phyloP scores from a whole-genome alignment of 2,888 invertebrate species.

The Drosophila lutescens region DNA sequence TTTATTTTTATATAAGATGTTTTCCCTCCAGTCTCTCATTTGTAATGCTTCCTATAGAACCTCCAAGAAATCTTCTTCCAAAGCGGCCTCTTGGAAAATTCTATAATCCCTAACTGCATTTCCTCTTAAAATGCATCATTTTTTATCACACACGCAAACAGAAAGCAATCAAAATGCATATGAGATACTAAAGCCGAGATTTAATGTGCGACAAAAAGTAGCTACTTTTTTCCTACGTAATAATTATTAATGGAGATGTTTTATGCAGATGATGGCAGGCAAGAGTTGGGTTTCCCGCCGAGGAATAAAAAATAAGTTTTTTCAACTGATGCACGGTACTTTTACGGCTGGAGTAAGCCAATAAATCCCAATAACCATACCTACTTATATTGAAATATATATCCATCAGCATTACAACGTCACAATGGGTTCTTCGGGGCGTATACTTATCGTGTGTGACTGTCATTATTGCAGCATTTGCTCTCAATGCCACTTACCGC shows the following conservation, averaged over 20 bases:
- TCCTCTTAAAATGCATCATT: not conserved
- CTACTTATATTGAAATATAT: conserved; percentile 12
- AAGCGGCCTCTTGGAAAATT: not conserved
- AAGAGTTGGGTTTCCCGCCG: conserved; percentile 9
- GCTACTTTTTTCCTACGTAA: conserved; percentile 28
- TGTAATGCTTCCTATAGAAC: not conserved
- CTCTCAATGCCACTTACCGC: conserved; percentile 16
- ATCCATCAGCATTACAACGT: conserved; percentile 20
- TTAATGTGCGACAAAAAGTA: not conserved
- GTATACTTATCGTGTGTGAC: conserved; percentile 32
- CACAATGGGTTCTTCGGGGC: conserved; percentile 18
- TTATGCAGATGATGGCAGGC: conserved; percentile 56
- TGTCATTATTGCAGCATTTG: conserved; percentile 45
- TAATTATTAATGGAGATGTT: conserved; percentile 45
- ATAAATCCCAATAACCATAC: conserved; percentile 37
- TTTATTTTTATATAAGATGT: not conserved
- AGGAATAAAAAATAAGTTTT: not conserved
- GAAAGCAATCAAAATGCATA: conserved; percentile 8
- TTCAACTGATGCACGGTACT: not conserved
- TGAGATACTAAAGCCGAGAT: not conserved
- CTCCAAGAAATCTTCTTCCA: not conserved
- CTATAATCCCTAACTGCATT: not conserved
- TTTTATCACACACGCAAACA: not conserved
- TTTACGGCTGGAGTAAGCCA: not conserved
- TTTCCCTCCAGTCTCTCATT: not conserved